Percentiles rank a stretch among this genome's conserved stretches.
Conservation (phyloP, 2,888 invertebrate genomes). For the Noctua fimbriata region DNA sequence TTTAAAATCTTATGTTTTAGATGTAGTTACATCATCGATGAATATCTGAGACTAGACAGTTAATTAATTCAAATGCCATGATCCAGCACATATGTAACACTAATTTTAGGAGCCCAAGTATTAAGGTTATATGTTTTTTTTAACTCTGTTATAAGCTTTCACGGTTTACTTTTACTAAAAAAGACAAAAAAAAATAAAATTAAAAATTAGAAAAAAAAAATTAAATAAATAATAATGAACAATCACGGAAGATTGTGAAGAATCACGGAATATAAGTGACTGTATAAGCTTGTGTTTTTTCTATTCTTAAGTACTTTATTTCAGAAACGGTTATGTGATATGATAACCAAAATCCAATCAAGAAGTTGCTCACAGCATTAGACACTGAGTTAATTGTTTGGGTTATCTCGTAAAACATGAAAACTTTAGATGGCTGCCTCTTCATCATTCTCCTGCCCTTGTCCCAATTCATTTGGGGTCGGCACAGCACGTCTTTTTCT, state of each 20-base stretch:
- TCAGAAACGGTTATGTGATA: slow-evolving; percentile 17
- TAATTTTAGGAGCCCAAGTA: background rate
- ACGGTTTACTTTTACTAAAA: background rate
- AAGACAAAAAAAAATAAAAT: no score
- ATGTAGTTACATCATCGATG: slow-evolving; percentile 17
- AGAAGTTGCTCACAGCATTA: background rate
- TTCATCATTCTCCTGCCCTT: background rate
- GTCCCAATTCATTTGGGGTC: no score
- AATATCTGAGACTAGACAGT: background rate
- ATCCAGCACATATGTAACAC: slow-evolving; percentile 8
- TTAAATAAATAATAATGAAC: no score
- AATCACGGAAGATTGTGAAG: no score
- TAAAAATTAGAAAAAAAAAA: no score
- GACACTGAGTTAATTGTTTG: background rate
- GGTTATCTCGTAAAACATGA: background rate
- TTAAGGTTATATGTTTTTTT: background rate
- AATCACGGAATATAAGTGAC: no score
- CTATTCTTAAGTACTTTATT: background rate
- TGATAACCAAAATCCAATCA: background rate
- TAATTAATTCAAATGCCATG: background rate
- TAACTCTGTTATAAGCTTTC: no score
- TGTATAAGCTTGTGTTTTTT: background rate
- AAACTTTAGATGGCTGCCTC: background rate
- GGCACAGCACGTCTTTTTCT: no score
- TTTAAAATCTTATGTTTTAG: background rate